phyloP scores from a whole-genome alignment of 2,888 invertebrate genomes.

The Xylocampa areola region DNA sequence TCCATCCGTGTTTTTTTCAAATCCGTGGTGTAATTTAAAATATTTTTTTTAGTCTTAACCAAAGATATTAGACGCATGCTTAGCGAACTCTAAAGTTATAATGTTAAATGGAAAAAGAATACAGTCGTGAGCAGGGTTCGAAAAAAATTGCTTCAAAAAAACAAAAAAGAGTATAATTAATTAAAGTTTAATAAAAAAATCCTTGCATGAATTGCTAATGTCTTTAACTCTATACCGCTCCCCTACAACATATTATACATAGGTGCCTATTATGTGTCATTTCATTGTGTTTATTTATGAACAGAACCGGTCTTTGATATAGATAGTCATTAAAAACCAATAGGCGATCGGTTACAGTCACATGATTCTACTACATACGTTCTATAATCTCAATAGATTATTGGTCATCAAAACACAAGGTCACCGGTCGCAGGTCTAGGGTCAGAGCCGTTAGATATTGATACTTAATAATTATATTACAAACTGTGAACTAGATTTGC shows the following conservation, averaged over 20 bases:
- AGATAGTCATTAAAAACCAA: constrained; percentile 8
- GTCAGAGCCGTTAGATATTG: not conserved
- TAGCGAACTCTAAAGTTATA: too few species aligned
- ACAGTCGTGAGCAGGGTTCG: too few species aligned
- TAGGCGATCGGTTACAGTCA: constrained; percentile 24
- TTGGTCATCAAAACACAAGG: constrained; percentile 45
- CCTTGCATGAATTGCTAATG: constrained; percentile 7
- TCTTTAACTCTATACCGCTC: not conserved
- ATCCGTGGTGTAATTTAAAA: too few species aligned
- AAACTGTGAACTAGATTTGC: too few species aligned
- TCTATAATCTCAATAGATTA: constrained; percentile 16
- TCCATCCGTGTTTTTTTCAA: too few species aligned
- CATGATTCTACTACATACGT: constrained; percentile 22
- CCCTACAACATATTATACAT: too few species aligned
- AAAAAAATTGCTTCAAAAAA: too few species aligned
- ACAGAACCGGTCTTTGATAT: constrained; percentile 32
- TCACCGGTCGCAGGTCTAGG: constrained; percentile 3
- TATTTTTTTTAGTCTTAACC: too few species aligned
- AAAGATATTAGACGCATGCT: too few species aligned
- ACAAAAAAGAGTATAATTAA: not conserved
- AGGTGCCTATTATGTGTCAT: constrained; percentile 3
- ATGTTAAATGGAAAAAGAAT: too few species aligned
- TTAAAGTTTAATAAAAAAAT: constrained; percentile 1
- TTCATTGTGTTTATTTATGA: constrained; percentile 7
- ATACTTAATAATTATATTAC: too few species aligned